Evolutionary conservation across 2,113 vertebrate genomes (phyloP).

Genomic region (Zosterops pallidus): DNA sequence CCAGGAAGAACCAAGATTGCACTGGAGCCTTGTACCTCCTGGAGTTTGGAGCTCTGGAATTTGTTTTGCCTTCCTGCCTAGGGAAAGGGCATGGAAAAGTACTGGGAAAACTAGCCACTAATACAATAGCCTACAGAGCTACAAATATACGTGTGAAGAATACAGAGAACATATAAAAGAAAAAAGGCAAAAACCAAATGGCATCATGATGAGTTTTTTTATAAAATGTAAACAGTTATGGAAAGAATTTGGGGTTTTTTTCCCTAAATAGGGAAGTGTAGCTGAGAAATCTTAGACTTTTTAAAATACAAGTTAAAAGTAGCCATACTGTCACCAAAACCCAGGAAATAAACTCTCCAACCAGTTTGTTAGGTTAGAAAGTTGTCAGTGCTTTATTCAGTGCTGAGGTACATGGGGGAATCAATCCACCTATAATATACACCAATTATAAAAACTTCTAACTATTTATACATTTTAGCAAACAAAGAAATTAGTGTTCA

Average conservation of each 20-base stretch:
- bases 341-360: background rate
- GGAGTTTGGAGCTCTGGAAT: background rate
- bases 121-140: too few species aligned
- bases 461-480: background rate
- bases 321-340: background rate
- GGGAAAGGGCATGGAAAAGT: background rate
- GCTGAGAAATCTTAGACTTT: background rate
- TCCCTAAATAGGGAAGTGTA: background rate
- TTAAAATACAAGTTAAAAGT: background rate
- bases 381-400: background rate
- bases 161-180: too few species aligned
- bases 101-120: too few species aligned
- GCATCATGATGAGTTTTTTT: background rate
- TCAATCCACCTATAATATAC: background rate
- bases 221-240: background rate
- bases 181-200: background rate
- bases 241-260: background rate
- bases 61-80: background rate
- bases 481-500: background rate
- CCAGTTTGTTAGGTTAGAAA: background rate
- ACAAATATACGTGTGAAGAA: background rate
- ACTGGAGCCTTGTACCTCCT: background rate
- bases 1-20: background rate
- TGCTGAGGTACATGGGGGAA: background rate
- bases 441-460: background rate